These are phyloP conservation scores for Zaprionus gabonicus DNA, from an alignment of 1,140 invertebrate genomes.

Conservation along the genomic window DNA sequence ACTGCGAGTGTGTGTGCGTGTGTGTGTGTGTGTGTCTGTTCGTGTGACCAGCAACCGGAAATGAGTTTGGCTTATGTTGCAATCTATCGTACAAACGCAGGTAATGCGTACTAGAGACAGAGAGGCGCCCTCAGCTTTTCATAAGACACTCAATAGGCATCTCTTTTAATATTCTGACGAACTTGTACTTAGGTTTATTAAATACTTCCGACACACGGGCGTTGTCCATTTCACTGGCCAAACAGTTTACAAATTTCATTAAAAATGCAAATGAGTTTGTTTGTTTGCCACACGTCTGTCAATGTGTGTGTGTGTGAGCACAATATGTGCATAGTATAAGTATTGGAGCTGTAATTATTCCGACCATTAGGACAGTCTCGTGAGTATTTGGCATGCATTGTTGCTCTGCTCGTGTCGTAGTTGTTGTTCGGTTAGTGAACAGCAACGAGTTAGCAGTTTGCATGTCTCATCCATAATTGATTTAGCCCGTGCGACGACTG, in stretches of 20 bases:
- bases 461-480: constrained; percentile 76
- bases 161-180: constrained; percentile 4
- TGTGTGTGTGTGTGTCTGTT: constrained; percentile 23
- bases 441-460: constrained; percentile 45
- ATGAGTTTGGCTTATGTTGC: constrained; percentile 68
- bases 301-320: background rate
- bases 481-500: constrained; percentile 44
- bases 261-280: constrained; percentile 82
- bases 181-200: constrained; percentile 11
- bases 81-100: constrained; percentile 33
- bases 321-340: constrained; percentile 11
- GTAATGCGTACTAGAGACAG: background rate
- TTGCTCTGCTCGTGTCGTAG: constrained; percentile 62
- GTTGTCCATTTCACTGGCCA: constrained; percentile 57
- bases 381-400: constrained; percentile 66
- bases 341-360: constrained; percentile 65
- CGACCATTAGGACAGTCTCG: constrained; percentile 67
- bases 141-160: constrained; percentile 17
- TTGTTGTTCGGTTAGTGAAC: background rate
- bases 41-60: constrained; percentile 54
- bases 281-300: constrained; percentile 61
- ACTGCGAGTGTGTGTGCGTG: no score
- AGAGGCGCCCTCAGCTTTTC: background rate
- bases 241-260: constrained; percentile 77
- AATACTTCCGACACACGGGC: constrained; percentile 59